A percentile compares a stretch with the other conserved stretches of the same genome.
phyloP scores from a whole-genome alignment of 2,888 invertebrate genomes.

The Tachina grossa region DNA sequence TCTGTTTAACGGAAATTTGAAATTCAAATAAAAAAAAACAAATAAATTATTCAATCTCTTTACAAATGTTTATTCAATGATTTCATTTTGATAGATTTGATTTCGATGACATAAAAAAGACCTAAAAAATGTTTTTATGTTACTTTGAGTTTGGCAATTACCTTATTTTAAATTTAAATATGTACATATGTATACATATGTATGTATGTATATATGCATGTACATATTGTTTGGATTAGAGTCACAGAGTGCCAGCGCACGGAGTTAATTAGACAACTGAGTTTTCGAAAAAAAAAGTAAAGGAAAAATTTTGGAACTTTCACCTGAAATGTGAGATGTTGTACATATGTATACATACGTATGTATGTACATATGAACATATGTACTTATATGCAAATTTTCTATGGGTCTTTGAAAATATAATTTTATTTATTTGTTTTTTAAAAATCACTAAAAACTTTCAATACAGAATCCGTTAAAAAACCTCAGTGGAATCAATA shows the following conservation, averaged over 20 bases:
- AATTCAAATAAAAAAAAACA: constrained; percentile 24
- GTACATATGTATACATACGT: neutral
- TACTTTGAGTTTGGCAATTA: constrained; percentile 26
- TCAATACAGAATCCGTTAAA: too few species aligned
- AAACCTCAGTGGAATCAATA: too few species aligned
- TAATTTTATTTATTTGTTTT: neutral
- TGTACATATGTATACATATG: neutral
- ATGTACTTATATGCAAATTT: neutral
- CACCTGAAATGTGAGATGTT: neutral
- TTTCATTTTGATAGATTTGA: constrained; percentile 54
- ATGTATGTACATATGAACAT: neutral
- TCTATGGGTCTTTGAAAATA: neutral
- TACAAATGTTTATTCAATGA: constrained; percentile 42
- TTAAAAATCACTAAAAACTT: too few species aligned
- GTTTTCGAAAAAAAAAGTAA: neutral
- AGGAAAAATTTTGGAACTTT: neutral
- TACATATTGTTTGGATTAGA: neutral
- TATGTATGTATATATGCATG: too few species aligned
- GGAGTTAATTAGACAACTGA: neutral
- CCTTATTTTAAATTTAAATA: constrained; percentile 20
- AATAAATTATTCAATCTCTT: constrained; percentile 58
- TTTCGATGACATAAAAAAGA: constrained; percentile 33
- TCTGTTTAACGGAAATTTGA: constrained; percentile 50
- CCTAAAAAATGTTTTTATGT: neutral
- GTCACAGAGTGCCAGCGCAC: neutral